Conservation (phyloP, 2,113 vertebrate species). For the Peromyscus leucopus region DNA sequence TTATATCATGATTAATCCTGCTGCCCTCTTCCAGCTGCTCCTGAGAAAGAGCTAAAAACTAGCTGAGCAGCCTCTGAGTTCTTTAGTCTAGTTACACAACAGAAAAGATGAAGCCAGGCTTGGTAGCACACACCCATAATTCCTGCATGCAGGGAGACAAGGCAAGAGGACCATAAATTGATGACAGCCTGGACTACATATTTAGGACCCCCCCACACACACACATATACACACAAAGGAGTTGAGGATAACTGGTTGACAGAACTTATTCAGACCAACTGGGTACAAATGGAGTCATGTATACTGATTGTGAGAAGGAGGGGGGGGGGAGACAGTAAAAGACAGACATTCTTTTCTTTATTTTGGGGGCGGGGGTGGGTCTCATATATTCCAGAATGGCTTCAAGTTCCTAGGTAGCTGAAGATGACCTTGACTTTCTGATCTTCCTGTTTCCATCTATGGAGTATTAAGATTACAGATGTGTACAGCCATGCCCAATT, state of each 20-base stretch:
- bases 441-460: background rate
- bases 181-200: background rate
- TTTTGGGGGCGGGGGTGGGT: background rate
- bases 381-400: background rate
- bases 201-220: background rate
- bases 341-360: background rate
- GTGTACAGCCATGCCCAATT: background rate
- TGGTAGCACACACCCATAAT: background rate
- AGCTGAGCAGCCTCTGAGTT: background rate
- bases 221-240: background rate
- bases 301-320: background rate
- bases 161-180: background rate
- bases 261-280: background rate
- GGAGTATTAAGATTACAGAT: background rate
- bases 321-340: background rate
- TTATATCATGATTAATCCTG: background rate
- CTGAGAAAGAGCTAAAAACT: slow-evolving; percentile 15
- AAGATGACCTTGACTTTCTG: background rate
- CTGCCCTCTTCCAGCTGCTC: background rate
- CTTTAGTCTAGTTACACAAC: background rate
- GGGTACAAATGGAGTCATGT: background rate
- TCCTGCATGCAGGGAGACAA: background rate
- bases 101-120: background rate
- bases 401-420: background rate
- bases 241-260: background rate